Conservation (phyloP, 2,888 invertebrate species). For the Hydraecia micacea region DNA sequence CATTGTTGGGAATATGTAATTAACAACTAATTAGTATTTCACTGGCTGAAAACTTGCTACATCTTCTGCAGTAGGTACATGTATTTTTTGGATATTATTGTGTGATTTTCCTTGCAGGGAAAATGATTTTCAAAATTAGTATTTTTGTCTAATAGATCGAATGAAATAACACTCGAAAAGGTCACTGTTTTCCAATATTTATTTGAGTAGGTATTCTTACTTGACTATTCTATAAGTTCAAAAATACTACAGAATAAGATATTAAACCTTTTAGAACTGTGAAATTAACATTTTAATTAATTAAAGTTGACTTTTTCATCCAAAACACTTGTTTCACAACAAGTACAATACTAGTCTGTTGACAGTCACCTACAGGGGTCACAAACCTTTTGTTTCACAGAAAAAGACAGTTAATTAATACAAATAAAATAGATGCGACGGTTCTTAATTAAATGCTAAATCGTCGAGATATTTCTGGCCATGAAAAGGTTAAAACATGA, state of each 20-base stretch:
- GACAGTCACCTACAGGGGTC: slow-evolving; percentile 4
- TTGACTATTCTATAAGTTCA: neutral
- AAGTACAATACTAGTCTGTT: too few species aligned
- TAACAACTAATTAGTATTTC: neutral
- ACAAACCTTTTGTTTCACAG: neutral
- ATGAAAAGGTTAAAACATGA: slow-evolving; percentile 68
- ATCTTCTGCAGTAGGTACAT: neutral
- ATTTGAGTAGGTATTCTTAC: neutral
- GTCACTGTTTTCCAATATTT: neutral
- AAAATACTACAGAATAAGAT: neutral
- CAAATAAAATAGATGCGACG: slow-evolving; percentile 5
- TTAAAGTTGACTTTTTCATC: slow-evolving; percentile 13
- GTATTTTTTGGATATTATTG: neutral
- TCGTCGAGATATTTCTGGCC: slow-evolving; percentile 60
- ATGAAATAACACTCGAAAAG: neutral
- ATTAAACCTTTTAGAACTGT: neutral
- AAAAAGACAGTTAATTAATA: slow-evolving; percentile 12
- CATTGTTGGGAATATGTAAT: neutral
- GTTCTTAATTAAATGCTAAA: slow-evolving; percentile 30
- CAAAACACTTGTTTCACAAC: too few species aligned
- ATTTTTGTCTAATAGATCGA: neutral
- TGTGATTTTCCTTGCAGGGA: neutral
- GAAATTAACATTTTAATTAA: neutral
- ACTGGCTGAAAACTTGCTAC: slow-evolving; percentile 7
- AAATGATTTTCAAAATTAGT: neutral